Base-by-base conservation (phyloP, 2,888 invertebrate species). In the Margaritifera margaritifera region DNA sequence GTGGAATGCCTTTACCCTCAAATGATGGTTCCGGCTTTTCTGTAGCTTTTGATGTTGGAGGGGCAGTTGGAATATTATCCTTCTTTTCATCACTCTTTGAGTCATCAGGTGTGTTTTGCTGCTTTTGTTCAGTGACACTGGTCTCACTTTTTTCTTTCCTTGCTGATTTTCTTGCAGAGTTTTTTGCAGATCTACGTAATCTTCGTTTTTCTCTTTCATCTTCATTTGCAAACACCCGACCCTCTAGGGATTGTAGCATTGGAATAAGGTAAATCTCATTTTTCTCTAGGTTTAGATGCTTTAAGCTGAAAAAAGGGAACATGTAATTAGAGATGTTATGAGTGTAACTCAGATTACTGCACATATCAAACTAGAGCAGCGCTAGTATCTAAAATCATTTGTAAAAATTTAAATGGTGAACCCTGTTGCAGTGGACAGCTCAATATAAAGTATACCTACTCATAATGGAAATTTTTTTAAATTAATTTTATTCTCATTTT, bases 231-330 rank as follows among this genome's bases (percentile, higher is more conserved):
- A 86, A 73, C 51, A 86, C 83, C 31, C 80, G 75, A 1, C 87
- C 87, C 68, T 86, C 87, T 4, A 86, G 81, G 25, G 84, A 82
- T 68, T 85, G 84, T 63, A 89, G 77, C 73, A 88, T 87, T 19
- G 89, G 89, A 11, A 89, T 84, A 64, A 82, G 82, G 64, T 79
- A 83, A 20, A 89, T 78, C 27, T 84, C 79, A 75, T 89, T 89
- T 75, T 88, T 87, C 65, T 86, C 83, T 62, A 89, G 66, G 71
- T 87, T 86, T 56, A 89, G 79, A 74, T 88, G 87, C 62, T 82
- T 84, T 53, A 89, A 75, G 59, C 88, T 89, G 78, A 62, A 79
- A 69, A 51, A 57, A 18, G 56, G 60, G 20, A 63, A 20, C 42
- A 62, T 62, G 27, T n/a, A n/a, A n/a, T n/a, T n/a, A n/a, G n/a